These are phyloP conservation scores for Anser brachyrhynchus DNA, from an alignment of 2,113 vertebrate species.

Conservation along the genomic window DNA sequence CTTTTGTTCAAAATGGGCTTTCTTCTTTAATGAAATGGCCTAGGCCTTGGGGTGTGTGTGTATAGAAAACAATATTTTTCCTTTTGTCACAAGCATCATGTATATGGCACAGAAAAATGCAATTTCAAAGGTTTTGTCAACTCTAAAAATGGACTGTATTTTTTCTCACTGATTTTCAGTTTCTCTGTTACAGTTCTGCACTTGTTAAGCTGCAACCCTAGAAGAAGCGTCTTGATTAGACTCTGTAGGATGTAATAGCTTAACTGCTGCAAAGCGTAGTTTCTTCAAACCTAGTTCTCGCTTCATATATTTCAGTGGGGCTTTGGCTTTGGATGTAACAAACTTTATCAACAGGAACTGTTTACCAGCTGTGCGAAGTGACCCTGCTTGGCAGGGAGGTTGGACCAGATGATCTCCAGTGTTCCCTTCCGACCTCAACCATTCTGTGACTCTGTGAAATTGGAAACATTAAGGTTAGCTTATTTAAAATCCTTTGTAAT, in stretches of 20 bases:
- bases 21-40: not conserved
- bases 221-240: not conserved
- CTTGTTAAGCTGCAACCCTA: not conserved
- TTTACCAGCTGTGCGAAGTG: no score
- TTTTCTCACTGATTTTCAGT: not conserved
- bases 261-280: conserved; percentile 15
- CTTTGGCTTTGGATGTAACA: not conserved
- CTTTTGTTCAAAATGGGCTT: not conserved
- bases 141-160: not conserved
- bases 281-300: not conserved
- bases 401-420: no score
- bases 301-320: not conserved
- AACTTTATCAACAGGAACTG: not conserved
- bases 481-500: not conserved
- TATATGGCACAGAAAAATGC: not conserved
- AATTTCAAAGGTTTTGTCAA: not conserved
- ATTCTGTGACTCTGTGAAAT: not conserved
- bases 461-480: conserved; percentile 3
- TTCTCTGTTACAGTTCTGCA: not conserved
- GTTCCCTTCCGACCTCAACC: no score
- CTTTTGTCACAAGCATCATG: not conserved
- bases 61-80: not conserved
- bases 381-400: no score
- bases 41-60: not conserved
- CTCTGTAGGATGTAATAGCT: not conserved